Conservation (phyloP, 2,797 vertebrate species). For the Agapornis canus region DNA sequence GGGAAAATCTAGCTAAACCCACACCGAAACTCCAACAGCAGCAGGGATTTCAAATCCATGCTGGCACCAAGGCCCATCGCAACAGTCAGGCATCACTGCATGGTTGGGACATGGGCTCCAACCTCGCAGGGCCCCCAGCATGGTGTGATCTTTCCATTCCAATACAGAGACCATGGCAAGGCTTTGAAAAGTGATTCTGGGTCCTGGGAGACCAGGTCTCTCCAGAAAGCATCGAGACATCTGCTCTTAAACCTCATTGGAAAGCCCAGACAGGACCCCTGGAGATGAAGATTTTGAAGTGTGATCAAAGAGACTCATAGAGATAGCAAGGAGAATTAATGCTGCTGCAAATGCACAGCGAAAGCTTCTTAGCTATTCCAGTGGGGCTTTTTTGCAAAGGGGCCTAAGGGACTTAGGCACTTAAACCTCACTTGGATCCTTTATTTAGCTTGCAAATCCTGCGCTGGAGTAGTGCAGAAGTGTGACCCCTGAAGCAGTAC, state of each 20-base stretch:
- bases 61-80: background rate
- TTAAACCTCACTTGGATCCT: constrained; percentile 2
- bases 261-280: background rate
- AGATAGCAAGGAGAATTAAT: constrained; percentile 24
- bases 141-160: background rate
- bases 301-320: constrained; percentile 1
- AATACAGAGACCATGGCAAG: accelerated
- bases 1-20: background rate
- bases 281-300: constrained; percentile 21
- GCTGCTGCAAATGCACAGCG: background rate
- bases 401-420: constrained; percentile 43
- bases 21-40: accelerated
- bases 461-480: background rate
- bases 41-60: background rate
- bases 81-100: accelerated
- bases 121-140: background rate
- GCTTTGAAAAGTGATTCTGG: background rate
- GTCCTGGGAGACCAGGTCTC: background rate
- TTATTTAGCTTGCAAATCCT: constrained; percentile 45
- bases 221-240: accelerated
- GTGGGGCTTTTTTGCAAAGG: background rate
- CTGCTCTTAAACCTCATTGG: background rate
- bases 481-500: background rate
- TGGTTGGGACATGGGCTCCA: accelerated
- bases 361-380: constrained; percentile 21